These are phyloP conservation scores for Turnix velox DNA, from an alignment of 2,113 vertebrate genomes.

Conservation along the genomic window DNA sequence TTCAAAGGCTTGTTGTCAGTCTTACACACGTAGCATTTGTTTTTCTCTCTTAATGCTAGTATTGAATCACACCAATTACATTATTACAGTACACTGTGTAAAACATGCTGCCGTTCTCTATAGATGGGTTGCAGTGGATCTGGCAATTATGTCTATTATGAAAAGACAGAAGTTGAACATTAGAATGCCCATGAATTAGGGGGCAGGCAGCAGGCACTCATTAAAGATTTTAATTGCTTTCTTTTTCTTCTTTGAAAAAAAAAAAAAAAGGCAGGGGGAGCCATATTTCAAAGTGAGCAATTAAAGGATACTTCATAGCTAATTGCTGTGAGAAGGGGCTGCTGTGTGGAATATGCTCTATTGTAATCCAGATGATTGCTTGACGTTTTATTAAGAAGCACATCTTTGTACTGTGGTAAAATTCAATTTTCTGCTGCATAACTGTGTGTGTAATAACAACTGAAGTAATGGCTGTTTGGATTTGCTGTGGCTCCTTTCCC, in stretches of 20 bases:
- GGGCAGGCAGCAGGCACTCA: background rate
- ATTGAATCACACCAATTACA: constrained; percentile 53
- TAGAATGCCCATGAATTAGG: constrained; percentile 22
- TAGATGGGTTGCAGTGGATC: constrained; percentile 28
- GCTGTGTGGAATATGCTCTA: background rate
- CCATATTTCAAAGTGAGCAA: constrained; percentile 21
- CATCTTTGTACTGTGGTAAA: constrained; percentile 14
- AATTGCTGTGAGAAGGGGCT: constrained; percentile 22
- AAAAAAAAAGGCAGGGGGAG: constrained; percentile 4
- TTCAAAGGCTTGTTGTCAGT: constrained; percentile 42
- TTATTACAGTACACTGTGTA: constrained; percentile 59
- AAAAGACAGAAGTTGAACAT: constrained; percentile 24
- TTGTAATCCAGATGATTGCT: constrained; percentile 9
- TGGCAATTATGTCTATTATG: constrained; percentile 50
- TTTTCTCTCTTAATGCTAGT: constrained; percentile 52
- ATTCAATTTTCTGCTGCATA: constrained; percentile 19
- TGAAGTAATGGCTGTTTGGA: background rate
- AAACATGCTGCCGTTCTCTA: constrained; percentile 19
- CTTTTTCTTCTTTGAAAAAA: constrained; percentile 17
- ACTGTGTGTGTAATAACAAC: background rate
- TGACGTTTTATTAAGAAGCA: constrained; percentile 31
- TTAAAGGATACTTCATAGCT: constrained; percentile 46
- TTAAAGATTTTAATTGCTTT: constrained; percentile 58
- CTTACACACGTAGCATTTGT: constrained; percentile 7
- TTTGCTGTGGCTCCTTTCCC: constrained; percentile 14